Percentiles rank a stretch among this genome's conserved stretches.
Conservation (phyloP, 2,888 invertebrate species). For the Yponomeuta malinellus region DNA sequence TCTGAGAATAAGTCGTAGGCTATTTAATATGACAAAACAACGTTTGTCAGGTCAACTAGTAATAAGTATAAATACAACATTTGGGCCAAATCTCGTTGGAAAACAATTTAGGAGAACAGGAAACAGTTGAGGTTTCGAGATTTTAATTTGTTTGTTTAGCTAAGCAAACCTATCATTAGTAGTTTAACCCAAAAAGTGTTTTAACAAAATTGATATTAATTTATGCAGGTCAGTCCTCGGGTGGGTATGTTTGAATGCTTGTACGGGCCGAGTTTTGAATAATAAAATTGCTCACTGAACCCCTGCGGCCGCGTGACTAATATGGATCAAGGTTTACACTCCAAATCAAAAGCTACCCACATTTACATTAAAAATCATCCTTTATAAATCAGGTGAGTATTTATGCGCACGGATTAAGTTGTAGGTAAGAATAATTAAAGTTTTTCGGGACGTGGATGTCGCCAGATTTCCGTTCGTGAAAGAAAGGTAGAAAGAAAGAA, state of each 20-base stretch:
- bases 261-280: constrained; percentile 8
- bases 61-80: too few relatives aligned
- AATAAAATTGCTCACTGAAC: background rate
- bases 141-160: constrained; percentile 2
- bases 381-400: too few relatives aligned
- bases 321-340: background rate
- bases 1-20: too few relatives aligned
- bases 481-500: background rate
- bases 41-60: too few relatives aligned
- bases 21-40: too few relatives aligned
- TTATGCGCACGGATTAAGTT: too few relatives aligned
- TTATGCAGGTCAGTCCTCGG: constrained; percentile 15
- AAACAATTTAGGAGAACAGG: background rate
- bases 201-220: constrained; percentile 18
- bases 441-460: background rate
- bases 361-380: too few relatives aligned
- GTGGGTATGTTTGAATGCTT: constrained; percentile 15
- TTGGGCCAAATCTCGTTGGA: background rate
- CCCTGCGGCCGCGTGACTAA: background rate
- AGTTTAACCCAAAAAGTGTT: constrained; percentile 7
- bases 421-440: background rate
- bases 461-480: background rate
- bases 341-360: background rate
- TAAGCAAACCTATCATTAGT: constrained; percentile 2
- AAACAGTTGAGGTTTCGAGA: background rate